These are phyloP conservation scores for Caenorhabditis sp. DNA, from an alignment of 2,888 invertebrate genomes.

Conservation along the genomic window DNA sequence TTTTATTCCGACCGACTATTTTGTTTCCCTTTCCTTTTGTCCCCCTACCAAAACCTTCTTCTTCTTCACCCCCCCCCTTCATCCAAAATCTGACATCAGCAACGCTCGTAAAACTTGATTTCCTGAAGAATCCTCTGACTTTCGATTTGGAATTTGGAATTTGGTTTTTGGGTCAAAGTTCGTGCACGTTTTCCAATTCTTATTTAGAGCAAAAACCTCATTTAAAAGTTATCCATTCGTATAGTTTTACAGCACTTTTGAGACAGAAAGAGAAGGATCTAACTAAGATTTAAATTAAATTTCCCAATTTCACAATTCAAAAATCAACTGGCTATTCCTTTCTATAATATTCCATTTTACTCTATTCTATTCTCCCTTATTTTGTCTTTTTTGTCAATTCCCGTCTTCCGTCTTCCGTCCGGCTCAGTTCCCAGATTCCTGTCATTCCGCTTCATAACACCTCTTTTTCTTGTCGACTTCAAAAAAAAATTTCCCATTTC, in stretches of 20 bases:
- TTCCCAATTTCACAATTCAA: no score
- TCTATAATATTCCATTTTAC: no score
- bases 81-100: no score
- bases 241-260: slow-evolving; percentile 32
- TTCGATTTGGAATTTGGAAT: not conserved
- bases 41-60: not conserved
- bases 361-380: no score
- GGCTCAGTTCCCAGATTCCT: no score
- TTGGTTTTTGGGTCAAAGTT: not conserved
- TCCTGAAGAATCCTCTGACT: not conserved
- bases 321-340: no score
- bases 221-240: slow-evolving; percentile 16
- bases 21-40: slow-evolving; percentile 18
- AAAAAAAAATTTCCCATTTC: not conserved
- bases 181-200: no score
- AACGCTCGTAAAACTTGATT: slow-evolving; percentile 10
- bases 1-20: no score
- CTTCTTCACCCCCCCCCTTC: no score
- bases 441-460: slow-evolving; percentile 14
- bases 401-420: no score
- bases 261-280: not conserved
- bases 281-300: not conserved
- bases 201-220: slow-evolving; percentile 31
- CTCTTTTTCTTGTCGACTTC: not conserved
- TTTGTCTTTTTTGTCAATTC: no score